A percentile compares a stretch with the other conserved stretches of the same genome.
Conservation (phyloP, 2,797 vertebrate species). For the Pantherophis vulpinus region DNA sequence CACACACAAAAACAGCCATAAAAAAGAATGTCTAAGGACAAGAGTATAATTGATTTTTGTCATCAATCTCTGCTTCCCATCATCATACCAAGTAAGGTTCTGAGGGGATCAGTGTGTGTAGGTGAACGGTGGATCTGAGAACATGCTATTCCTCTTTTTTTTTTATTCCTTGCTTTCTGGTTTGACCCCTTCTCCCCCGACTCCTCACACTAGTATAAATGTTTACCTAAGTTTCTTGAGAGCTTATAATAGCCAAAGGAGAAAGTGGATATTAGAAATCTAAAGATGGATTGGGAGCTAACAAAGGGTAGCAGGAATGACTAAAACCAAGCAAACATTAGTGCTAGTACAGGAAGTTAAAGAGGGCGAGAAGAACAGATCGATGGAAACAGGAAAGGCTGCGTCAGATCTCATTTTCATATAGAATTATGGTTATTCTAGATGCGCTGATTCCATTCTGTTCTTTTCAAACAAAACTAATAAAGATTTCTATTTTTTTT, state of each 20-base stretch:
- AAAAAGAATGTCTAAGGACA: not conserved
- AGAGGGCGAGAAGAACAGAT: not conserved
- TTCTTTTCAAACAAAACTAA: not conserved
- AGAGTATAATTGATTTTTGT: not conserved
- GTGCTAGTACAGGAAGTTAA: not conserved
- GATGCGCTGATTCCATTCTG: no score
- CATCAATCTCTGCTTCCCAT: not conserved
- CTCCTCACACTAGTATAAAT: not conserved
- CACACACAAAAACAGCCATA: not conserved
- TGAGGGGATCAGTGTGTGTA: not conserved
- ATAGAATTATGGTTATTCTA: not conserved
- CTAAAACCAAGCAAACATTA: not conserved
- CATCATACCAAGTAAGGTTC: not conserved
- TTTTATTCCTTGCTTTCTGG: not conserved
- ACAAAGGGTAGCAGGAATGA: not conserved
- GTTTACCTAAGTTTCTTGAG: not conserved
- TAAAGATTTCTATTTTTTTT: not conserved
- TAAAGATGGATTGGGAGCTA: not conserved
- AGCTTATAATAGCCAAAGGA: not conserved
- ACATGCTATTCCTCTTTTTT: not conserved
- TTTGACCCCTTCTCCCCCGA: not conserved
- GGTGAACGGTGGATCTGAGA: not conserved
- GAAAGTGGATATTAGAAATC: not conserved
- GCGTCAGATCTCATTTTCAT: not conserved
- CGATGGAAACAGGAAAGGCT: not conserved